phyloP scores from a whole-genome alignment of 1,140 invertebrate species.

The Lerema accius region DNA sequence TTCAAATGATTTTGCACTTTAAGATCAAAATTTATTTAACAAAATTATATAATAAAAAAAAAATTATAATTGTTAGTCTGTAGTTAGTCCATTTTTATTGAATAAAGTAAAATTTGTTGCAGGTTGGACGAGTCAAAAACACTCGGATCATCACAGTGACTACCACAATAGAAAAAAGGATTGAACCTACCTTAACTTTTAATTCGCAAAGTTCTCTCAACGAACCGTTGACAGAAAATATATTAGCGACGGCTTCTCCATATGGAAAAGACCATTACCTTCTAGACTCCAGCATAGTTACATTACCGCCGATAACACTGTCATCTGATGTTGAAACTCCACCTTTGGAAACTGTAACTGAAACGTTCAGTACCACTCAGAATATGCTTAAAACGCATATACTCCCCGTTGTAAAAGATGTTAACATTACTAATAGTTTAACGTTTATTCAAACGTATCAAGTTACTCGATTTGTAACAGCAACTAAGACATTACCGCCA shows the following conservation, averaged over 20 bases:
- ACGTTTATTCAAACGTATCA: slow-evolving; percentile 95
- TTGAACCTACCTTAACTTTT: slow-evolving; percentile 84
- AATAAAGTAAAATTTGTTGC: slow-evolving; percentile 49
- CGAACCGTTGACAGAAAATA: slow-evolving; percentile 93
- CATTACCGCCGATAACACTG: slow-evolving; percentile 90
- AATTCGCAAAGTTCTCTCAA: slow-evolving; percentile 84
- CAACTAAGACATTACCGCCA: slow-evolving; percentile 93
- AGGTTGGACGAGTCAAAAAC: slow-evolving; percentile 93
- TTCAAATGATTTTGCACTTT: no score
- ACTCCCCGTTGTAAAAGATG: slow-evolving; percentile 89
- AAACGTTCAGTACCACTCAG: slow-evolving; percentile 95
- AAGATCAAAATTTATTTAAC: no score
- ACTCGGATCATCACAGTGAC: slow-evolving; percentile 93
- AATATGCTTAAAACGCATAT: slow-evolving; percentile 93
- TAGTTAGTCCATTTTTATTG: no score
- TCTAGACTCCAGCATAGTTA: slow-evolving; percentile 90
- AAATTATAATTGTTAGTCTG: no score
- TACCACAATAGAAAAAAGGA: slow-evolving; percentile 90
- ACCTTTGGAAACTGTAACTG: slow-evolving; percentile 93
- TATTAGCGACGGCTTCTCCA: slow-evolving; percentile 89
- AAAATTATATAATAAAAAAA: no score
- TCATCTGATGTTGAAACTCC: slow-evolving; percentile 90
- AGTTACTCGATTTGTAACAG: slow-evolving; percentile 92
- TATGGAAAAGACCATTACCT: slow-evolving; percentile 87
- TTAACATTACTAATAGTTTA: slow-evolving; percentile 87